Percentiles rank a stretch among this genome's conserved stretches.
Evolutionary conservation across 1,140 invertebrate genomes (phyloP).

Genomic region (Sweltsa coloradensis): DNA sequence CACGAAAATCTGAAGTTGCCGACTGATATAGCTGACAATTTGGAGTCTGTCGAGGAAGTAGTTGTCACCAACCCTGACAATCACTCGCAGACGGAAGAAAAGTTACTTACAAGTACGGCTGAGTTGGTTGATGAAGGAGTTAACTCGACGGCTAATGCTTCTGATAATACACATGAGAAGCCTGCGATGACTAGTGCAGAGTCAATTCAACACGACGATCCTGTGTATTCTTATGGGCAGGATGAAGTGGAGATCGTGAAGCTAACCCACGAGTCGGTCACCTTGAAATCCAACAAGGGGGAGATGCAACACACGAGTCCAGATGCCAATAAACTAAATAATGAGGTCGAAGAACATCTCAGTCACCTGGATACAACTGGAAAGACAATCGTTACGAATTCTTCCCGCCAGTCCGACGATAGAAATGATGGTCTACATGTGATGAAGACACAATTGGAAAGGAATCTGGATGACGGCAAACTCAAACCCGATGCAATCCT

Average conservation of each 20-base stretch:
- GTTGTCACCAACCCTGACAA: not conserved
- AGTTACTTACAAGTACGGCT: not conserved
- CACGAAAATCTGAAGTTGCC: too few relatives aligned
- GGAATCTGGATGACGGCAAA: too few relatives aligned
- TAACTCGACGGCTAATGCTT: not conserved
- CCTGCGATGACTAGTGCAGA: constrained; percentile 5
- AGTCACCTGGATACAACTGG: too few relatives aligned
- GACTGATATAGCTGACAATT: too few relatives aligned
- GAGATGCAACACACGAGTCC: constrained; percentile 14
- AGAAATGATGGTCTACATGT: too few relatives aligned
- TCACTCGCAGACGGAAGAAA: not conserved
- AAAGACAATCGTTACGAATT: too few relatives aligned
- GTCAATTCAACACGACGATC: constrained; percentile 19
- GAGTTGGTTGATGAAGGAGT: constrained; percentile 3
- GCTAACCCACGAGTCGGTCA: constrained; percentile 9
- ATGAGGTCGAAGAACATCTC: constrained; percentile 12
- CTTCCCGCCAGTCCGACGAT: too few relatives aligned
- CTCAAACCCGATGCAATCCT: too few relatives aligned
- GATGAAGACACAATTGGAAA: too few relatives aligned
- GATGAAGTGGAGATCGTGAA: constrained; percentile 34
- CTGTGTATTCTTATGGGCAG: constrained; percentile 21
- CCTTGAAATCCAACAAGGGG: constrained; percentile 8
- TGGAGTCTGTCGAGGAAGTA: not conserved
- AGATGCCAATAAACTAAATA: constrained; percentile 15
- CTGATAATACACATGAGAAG: not conserved